Percentiles rank a stretch among this genome's conserved stretches.
These are phyloP conservation scores for Beroe forskalii DNA, from an alignment of 37 sponge, comb jelly and placozoan species.

Conservation along the genomic window DNA sequence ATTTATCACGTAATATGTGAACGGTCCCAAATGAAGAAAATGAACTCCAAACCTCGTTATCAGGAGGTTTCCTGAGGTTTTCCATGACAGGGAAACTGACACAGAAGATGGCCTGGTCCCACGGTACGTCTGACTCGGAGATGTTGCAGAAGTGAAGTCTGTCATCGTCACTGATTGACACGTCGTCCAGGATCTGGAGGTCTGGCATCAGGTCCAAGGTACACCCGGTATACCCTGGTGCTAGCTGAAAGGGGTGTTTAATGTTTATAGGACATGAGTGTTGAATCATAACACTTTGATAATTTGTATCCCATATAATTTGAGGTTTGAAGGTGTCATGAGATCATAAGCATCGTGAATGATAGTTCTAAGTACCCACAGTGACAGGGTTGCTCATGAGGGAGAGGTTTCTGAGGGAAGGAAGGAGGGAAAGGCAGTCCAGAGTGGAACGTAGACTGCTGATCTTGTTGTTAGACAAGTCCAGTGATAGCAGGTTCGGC, in stretches of 20 bases:
- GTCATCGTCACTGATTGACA: slow-evolving; percentile 42
- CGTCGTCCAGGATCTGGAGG: slow-evolving; percentile 29
- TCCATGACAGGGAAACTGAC: slow-evolving; percentile 19
- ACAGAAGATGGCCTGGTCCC: slow-evolving; percentile 39
- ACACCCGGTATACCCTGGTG: slow-evolving; percentile 25
- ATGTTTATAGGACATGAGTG: no score
- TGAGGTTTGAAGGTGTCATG: no score
- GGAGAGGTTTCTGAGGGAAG: not conserved
- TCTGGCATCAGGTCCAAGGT: not conserved
- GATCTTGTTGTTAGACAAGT: slow-evolving; percentile 34
- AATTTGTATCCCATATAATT: no score
- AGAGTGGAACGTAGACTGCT: not conserved
- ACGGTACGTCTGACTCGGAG: not conserved
- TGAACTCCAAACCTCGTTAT: slow-evolving; percentile 11
- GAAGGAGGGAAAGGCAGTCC: not conserved
- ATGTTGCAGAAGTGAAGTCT: slow-evolving; percentile 8
- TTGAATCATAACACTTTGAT: no score
- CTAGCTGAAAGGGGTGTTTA: not conserved
- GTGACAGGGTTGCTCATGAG: not conserved
- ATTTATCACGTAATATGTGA: no score
- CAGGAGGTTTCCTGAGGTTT: slow-evolving; percentile 14
- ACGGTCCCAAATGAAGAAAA: no score
- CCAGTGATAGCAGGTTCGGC: slow-evolving; percentile 43
- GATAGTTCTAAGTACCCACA: no score
- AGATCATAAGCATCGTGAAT: no score